Evolutionary conservation across 2,113 vertebrate genomes (phyloP), one percentile per base, ranked within the genome.

Genomic region (Cheilinus undulatus): DNA sequence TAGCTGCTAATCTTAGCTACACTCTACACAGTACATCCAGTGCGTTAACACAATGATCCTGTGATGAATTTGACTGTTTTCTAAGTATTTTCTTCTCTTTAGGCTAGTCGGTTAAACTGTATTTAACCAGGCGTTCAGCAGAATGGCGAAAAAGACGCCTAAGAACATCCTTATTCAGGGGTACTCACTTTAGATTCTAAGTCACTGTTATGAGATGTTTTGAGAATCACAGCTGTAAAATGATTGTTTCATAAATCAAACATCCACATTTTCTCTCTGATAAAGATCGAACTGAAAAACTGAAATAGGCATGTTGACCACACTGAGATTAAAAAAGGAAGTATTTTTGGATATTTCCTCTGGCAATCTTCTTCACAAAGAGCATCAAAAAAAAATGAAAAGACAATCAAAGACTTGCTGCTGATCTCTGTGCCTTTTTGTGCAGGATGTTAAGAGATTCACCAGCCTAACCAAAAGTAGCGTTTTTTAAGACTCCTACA

Each of bases 241-340:
- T 42, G 40, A 42, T 17, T 19, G 40, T 42, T 42, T 42, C 3
- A 42, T 15, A 17, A 42, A 42, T 19, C 3, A 42, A 19, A 17
- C 17, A 15, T 17, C 14, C 40, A 3, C 15, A 42, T 42, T 42
- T 42, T 42, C 40, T 17, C 40, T 42, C 22, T 12, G 45, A 48
- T 56, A 40, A 50, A 60, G 51, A 49, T 45, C 60, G 58, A 59
- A 74, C 42, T 19, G 22, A 57, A 62, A 50, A 26, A 22, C 46
- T 38, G 28, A 51, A 26, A 49, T 14, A 2, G 28, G 24, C 26
- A 42, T 14, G 10, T n/a, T 56, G 51, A 30, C 22, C 17, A 40
- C 28, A 68, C 9, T 15, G 23, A 38, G 26, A 19, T 42, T 26
- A 61, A 30, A 20, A 46, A 49, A 8, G 3, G 15, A 19, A 65